A percentile compares a stretch with the other conserved stretches of the same genome.
These are phyloP conservation scores for Neodon shergylaensis DNA, from an alignment of 2,113 vertebrate genomes.

Conservation along the genomic window DNA sequence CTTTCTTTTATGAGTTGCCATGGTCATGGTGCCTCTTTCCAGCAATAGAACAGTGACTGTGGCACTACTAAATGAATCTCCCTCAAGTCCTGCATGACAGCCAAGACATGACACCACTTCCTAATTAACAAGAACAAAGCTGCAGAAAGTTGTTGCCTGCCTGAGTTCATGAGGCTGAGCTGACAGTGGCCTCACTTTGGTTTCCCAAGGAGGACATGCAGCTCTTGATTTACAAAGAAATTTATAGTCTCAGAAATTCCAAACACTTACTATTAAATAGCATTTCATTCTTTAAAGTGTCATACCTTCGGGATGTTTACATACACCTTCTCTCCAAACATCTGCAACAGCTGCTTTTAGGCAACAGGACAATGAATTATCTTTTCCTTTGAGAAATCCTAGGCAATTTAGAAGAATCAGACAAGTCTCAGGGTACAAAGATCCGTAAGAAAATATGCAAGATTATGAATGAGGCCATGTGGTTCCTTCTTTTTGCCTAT, in stretches of 20 bases:
- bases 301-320: constrained; percentile 27
- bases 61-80: background rate
- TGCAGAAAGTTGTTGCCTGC: background rate
- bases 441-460: background rate
- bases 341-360: constrained; percentile 45
- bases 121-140: background rate
- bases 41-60: background rate
- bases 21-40: background rate
- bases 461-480: background rate
- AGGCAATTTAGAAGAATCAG: background rate
- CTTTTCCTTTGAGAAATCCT: constrained; percentile 27
- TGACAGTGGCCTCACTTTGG: background rate
- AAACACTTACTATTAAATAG: constrained; percentile 61
- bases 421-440: background rate
- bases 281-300: constrained; percentile 40
- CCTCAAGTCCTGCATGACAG: background rate
- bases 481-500: background rate
- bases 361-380: constrained; percentile 12
- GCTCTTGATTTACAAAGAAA: constrained; percentile 6
- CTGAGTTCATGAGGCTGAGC: background rate
- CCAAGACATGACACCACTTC: background rate
- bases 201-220: background rate
- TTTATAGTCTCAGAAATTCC: constrained; percentile 41
- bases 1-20: background rate
- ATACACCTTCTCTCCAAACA: background rate